phyloP scores from a whole-genome alignment of 2,888 invertebrate genomes.

The Oxyteleia sp. region DNA sequence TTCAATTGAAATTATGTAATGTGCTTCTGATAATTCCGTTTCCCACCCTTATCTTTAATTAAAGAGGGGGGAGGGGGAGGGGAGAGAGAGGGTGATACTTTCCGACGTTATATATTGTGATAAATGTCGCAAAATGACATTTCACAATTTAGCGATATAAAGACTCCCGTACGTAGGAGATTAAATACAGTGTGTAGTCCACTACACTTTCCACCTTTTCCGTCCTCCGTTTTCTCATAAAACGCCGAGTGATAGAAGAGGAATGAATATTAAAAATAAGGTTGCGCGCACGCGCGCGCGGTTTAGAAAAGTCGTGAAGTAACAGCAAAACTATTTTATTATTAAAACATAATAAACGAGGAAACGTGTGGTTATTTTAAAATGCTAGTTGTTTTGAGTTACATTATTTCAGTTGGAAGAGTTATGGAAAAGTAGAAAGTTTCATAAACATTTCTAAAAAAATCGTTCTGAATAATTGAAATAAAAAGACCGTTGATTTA shows the following conservation, averaged over 20 bases:
- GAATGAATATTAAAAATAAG: conserved; percentile 60
- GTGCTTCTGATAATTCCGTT: conserved; percentile 10
- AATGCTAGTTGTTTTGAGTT: no score
- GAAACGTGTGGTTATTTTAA: no score
- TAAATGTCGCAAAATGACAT: conserved; percentile 40
- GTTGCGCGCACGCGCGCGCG: no score
- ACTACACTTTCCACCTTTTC: conserved; percentile 21
- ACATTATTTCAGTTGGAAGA: no score
- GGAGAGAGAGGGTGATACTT: not conserved
- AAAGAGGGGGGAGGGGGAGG: not conserved
- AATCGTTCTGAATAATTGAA: no score
- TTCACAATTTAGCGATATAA: conserved; percentile 27
- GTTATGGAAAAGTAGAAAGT: no score
- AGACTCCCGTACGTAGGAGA: conserved; percentile 33
- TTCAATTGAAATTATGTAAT: conserved; percentile 25
- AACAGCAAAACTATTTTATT: no score
- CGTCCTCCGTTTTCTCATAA: conserved; percentile 39
- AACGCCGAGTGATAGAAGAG: conserved; percentile 24
- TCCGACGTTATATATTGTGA: conserved; percentile 13
- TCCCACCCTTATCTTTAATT: conserved; percentile 20
- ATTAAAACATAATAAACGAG: no score
- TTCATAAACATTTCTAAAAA: no score
- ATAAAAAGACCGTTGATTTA: no score
- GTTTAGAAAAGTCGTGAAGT: no score
- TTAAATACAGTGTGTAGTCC: conserved; percentile 35